phyloP scores from a whole-genome alignment of 2,113 vertebrate genomes.

The Poeciliopsis prolifica region DNA sequence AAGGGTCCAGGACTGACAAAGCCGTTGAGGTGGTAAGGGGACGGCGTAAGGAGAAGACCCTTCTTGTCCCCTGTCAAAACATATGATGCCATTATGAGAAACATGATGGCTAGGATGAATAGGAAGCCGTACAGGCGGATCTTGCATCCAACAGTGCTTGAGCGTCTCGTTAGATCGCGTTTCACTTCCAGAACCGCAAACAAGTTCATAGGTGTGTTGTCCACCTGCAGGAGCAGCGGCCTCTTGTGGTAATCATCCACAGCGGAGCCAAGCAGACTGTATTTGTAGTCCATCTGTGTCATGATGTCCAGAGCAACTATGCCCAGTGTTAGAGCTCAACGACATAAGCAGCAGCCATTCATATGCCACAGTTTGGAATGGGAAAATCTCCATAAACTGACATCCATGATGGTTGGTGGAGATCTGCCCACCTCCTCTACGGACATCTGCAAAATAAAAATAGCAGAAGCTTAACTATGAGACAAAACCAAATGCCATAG shows the following conservation, averaged over 20 bases:
- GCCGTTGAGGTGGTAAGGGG: constrained; percentile 84
- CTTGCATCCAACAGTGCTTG: constrained; percentile 79
- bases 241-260: constrained; percentile 70
- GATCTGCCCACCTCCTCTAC: constrained; percentile 46
- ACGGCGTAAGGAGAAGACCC: constrained; percentile 83
- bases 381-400: not conserved
- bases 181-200: constrained; percentile 87
- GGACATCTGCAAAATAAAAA: constrained; percentile 21
- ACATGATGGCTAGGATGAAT: constrained; percentile 85
- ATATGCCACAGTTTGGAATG: constrained; percentile 7
- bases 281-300: constrained; percentile 76
- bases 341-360: constrained; percentile 12
- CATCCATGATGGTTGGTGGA: constrained; percentile 58
- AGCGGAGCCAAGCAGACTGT: constrained; percentile 68
- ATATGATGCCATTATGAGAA: constrained; percentile 91
- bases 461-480: not conserved
- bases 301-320: constrained; percentile 41
- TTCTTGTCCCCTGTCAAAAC: constrained; percentile 88
- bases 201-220: constrained; percentile 83
- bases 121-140: constrained; percentile 87
- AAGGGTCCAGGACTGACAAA: constrained; percentile 80
- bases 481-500: not conserved
- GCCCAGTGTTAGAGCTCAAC: constrained; percentile 40
- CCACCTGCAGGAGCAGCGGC: constrained; percentile 74
- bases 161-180: constrained; percentile 75